Evolutionary conservation across 2,113 vertebrate genomes (phyloP).

Genomic region (Otocyon megalotis): DNA sequence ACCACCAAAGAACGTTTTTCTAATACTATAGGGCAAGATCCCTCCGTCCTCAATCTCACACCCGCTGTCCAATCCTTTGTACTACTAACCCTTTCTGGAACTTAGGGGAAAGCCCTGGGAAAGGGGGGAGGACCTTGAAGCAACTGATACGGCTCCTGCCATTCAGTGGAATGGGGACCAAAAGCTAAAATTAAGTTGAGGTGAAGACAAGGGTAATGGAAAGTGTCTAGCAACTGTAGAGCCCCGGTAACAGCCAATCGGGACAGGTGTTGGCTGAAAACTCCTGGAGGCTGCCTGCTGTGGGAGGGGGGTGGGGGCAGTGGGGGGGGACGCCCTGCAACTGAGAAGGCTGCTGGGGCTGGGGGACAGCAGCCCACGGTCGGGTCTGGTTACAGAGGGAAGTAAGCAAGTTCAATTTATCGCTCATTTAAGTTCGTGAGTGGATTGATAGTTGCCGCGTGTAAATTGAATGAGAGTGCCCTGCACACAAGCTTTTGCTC

Average conservation of each 20-base stretch:
- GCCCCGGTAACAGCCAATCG: background rate
- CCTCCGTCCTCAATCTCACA: background rate
- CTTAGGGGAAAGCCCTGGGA: background rate
- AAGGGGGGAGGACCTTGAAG: background rate
- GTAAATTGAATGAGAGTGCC: background rate
- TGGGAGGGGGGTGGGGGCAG: background rate
- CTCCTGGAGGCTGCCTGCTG: background rate
- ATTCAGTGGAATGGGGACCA: background rate
- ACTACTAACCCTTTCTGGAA: background rate
- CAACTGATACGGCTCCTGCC: background rate
- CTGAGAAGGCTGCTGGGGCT: background rate
- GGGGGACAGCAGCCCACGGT: background rate
- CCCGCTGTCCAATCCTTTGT: background rate
- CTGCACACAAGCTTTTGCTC: background rate
- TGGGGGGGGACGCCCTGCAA: background rate
- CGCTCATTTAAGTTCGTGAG: background rate
- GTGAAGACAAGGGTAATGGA: background rate
- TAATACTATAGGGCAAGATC: background rate
- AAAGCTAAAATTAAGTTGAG: slow-evolving; percentile 28
- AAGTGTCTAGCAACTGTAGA: background rate
- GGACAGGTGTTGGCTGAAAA: background rate
- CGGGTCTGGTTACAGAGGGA: background rate
- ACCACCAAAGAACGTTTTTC: background rate
- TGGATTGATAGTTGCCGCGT: background rate
- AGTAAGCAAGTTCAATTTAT: background rate